A percentile compares a stretch with the other conserved stretches of the same genome.
phyloP scores from a whole-genome alignment of 2,113 vertebrate genomes.

The Cariama cristata region DNA sequence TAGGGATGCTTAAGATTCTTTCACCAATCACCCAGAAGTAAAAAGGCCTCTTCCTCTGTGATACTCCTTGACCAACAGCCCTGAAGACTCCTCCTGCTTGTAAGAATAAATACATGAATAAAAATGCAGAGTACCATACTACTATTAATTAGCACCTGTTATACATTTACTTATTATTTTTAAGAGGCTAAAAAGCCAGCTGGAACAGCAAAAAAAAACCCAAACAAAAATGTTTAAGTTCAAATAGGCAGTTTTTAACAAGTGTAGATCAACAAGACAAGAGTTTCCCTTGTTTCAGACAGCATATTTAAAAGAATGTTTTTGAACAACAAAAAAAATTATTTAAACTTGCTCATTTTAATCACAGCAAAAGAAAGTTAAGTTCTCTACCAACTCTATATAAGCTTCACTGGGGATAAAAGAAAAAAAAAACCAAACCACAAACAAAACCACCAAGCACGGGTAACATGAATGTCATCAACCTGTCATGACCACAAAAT shows the following conservation, averaged over 20 bases:
- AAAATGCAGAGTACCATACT: neutral
- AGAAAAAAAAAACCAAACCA: neutral
- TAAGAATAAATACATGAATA: neutral
- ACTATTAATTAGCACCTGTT: neutral
- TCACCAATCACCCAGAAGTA: neutral
- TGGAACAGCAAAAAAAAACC: neutral
- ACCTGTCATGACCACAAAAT: neutral
- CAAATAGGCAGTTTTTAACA: neutral
- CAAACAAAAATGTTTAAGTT: neutral
- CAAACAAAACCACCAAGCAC: neutral
- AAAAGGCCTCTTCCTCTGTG: neutral
- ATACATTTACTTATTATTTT: neutral
- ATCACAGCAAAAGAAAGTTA: neutral
- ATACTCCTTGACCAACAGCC: neutral
- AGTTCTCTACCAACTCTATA: neutral
- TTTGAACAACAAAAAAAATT: neutral
- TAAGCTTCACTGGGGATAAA: neutral
- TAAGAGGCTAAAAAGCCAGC: neutral
- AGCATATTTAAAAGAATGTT: neutral
- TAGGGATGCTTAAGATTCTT: neutral
- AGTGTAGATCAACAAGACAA: neutral
- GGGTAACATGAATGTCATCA: neutral
- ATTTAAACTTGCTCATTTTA: neutral
- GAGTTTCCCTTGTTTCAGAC: neutral
- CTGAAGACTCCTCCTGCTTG: neutral